These are phyloP conservation scores for Scaptomyza cyrtandrae DNA, from an alignment of 2,888 invertebrate species.

Conservation along the genomic window DNA sequence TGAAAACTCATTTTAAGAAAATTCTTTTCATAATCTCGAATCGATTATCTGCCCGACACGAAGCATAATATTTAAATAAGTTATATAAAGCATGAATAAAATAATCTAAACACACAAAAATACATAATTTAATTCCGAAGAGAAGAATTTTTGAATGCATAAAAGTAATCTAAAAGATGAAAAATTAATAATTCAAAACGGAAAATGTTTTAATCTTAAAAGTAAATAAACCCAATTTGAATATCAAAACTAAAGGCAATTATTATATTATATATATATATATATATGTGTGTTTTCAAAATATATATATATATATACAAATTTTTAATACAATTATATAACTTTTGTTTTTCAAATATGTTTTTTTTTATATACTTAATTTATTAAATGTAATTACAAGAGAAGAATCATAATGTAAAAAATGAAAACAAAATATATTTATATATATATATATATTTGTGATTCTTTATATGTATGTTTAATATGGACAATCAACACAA, in stretches of 20 bases:
- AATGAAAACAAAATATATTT: constrained; percentile 7
- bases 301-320: constrained; percentile 31
- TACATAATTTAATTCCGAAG: no score
- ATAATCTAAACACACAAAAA: no score
- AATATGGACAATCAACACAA: constrained; percentile 9
- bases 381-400: constrained; percentile 53
- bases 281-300: constrained; percentile 22
- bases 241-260: constrained; percentile 40
- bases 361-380: constrained; percentile 41
- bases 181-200: no score
- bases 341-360: constrained; percentile 29
- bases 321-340: constrained; percentile 15
- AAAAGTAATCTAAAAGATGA: neutral
- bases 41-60: constrained; percentile 9
- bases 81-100: neutral
- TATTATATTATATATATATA: constrained; percentile 32
- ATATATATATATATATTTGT: constrained; percentile 43
- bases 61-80: neutral
- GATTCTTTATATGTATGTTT: constrained; percentile 34
- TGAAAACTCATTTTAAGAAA: no score
- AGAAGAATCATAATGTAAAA: constrained; percentile 23
- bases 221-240: constrained; percentile 4
- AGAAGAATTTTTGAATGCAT: neutral
- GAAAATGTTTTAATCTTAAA: neutral
- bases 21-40: no score